Base-by-base conservation (phyloP, 2,797 vertebrate species). In the Hippocampus kuda region DNA sequence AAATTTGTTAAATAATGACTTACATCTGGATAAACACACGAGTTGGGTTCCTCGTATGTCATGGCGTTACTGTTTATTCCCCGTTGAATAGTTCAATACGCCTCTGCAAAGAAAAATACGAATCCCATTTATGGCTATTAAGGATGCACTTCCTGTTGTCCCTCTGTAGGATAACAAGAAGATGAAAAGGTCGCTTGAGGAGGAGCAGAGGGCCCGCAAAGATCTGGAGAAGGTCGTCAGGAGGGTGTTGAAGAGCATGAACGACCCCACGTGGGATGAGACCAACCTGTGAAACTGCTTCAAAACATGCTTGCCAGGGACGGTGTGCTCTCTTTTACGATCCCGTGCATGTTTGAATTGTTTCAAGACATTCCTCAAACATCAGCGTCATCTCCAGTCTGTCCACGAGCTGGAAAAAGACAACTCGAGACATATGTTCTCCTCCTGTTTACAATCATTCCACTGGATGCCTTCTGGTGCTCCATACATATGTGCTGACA, bases 251-350 rank as follows among this genome's bases (percentile, higher is more conserved):
- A 99, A 98, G 90, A 96, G 87, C 81, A 93, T 97, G 90, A 98
- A 97, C 7, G 95, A 99, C 82, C 92, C 95, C 5, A 94, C 95
- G 5, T 99, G 96, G 96, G 97, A 99, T 61, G 96, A 99, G 90
- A 99, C 97, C 67, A 99, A 99, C 81, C 91, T 98, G 77, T 99
- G 92, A 94, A 76, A 77, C 81, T 16, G 27, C 26, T 53, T 67
- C 9, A 20, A 34, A 9, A n/a, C 11, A 22, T 20, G 46, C 46
- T 51, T n/a, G 10, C 24, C 10, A 11, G 34, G 38, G 18, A 49
- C 16, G 41, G 48, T 66, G 10, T 38, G 49, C 34, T 56, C 41
- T 26, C 5, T 65, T 65, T 65, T 16, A 49, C 10, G 27, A 18
- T 48, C 15, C 64, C 6, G 12, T 9, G 57, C 27, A 18, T 8